phyloP scores from a whole-genome alignment of 2,113 vertebrate genomes.

The Platysteira castanea region DNA sequence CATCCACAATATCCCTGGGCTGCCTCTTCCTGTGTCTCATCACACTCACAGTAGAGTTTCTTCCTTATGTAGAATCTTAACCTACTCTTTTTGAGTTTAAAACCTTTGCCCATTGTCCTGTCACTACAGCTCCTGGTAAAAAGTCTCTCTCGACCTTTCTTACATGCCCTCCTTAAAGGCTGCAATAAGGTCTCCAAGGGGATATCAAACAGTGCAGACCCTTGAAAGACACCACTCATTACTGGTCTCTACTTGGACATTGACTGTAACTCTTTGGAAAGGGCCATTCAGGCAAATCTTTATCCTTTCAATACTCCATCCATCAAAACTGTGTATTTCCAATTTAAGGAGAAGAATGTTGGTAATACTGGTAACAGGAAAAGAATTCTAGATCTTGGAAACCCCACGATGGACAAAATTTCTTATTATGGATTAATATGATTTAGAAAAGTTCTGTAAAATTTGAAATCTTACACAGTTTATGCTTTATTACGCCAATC shows the following conservation, averaged over 20 bases:
- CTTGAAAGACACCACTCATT: background rate
- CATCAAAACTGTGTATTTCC: accelerated
- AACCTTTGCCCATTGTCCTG: background rate
- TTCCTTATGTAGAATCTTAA: background rate
- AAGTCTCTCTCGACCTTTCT: background rate
- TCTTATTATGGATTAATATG: background rate
- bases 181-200: background rate
- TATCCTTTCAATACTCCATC: background rate
- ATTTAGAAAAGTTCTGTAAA: background rate
- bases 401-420: background rate
- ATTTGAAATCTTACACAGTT: background rate
- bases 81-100: background rate
- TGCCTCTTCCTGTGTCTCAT: background rate
- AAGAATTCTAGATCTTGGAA: background rate
- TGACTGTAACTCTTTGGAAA: background rate
- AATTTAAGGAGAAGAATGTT: background rate
- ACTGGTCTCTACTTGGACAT: background rate
- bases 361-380: background rate
- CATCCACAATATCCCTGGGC: background rate
- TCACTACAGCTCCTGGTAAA: background rate
- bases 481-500: background rate
- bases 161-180: background rate
- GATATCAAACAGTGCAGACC: accelerated
- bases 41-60: background rate
- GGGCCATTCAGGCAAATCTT: background rate